Conservation (phyloP, 2,888 invertebrate species). For the Hypselothyrea guttata region DNA sequence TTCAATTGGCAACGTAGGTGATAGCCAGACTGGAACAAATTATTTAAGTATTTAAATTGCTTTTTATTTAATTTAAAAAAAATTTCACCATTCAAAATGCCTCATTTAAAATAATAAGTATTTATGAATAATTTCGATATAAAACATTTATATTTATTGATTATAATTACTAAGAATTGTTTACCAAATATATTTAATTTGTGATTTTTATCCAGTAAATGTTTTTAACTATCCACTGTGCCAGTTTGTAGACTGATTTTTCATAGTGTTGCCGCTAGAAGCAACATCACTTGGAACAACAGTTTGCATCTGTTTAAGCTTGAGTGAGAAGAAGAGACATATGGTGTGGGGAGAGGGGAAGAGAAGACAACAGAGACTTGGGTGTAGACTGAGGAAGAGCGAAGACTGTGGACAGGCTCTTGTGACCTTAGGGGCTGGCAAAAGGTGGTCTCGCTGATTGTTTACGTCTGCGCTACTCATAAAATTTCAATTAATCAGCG, state of each 20-base stretch:
- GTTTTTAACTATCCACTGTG: constrained; percentile 26
- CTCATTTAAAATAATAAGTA: too few species aligned
- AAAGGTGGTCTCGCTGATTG: constrained; percentile 80
- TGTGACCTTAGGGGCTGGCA: constrained; percentile 74
- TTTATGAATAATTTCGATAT: too few species aligned
- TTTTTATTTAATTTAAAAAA: too few species aligned
- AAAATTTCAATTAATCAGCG: constrained; percentile 76
- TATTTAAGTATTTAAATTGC: too few species aligned
- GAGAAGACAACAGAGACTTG: constrained; percentile 3
- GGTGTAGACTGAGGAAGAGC: constrained; percentile 9
- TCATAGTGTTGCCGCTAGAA: constrained; percentile 32
- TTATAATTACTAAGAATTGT: too few species aligned
- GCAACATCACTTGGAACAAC: constrained; percentile 9
- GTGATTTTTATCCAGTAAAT: too few species aligned
- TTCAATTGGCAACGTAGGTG: too few species aligned
- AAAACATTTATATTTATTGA: too few species aligned
- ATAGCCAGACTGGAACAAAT: too few species aligned
- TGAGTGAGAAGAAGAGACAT: too few species aligned
- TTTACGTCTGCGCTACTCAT: constrained; percentile 78
- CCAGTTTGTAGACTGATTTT: constrained; percentile 35
- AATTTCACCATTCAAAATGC: too few species aligned
- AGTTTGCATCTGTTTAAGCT: background rate
- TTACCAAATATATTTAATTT: background rate
- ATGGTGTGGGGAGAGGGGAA: too few species aligned
- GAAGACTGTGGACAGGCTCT: constrained; percentile 48